Base-by-base conservation (phyloP, 2,797 vertebrate species). In the Lithobates sylvaticus region DNA sequence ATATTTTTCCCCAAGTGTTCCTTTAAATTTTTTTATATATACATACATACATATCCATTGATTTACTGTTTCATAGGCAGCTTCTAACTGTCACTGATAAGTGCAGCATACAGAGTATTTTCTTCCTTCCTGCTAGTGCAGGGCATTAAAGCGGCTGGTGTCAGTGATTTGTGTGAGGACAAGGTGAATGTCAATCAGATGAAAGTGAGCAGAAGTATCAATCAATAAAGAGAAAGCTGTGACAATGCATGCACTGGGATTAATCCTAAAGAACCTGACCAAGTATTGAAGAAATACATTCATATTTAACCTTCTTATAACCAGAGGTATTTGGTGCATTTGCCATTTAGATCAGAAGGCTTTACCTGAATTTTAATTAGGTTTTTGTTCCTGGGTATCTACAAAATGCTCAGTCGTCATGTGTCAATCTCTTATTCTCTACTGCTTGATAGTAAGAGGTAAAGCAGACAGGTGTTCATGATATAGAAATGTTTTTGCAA, bases 41-140 rank as follows among this genome's bases (percentile, higher is more conserved):
- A 44, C 1, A 13, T 47, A 15, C 12, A 69, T 50, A 83, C 1
- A 74, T n/a, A 3, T 39, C 27, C 78, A 88, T 88, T 39, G 15
- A 70, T 78, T 89, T 87, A 77, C 29, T 89, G 4, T 42, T 88
- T 72, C 72, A 23, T 0, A 85, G 23, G 7, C 86, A 78, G 26
- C 84, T 76, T 73, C 23, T 10, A 4, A 88, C 87, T 36, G 84
- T 71, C 84, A 39, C 39, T 39, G 9, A 39, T 39, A 5, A 2
- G 39, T 73, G 81, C 68, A 50, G 44, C 81, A 78, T 87, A 67
- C 54, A n/a, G 29, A 69, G 34, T 42, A 65, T 39, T 79, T 64
- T 42, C 64, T 50, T 83, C 81, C 58, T 65, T 47, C 85, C 81
- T 81, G 58, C 34, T 67, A 74, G 84, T 3, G 0, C 44, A 82